A percentile compares a stretch with the other conserved stretches of the same genome.
phyloP scores from a whole-genome alignment of 2,113 vertebrate species.

The Rhizomys pruinosus region DNA sequence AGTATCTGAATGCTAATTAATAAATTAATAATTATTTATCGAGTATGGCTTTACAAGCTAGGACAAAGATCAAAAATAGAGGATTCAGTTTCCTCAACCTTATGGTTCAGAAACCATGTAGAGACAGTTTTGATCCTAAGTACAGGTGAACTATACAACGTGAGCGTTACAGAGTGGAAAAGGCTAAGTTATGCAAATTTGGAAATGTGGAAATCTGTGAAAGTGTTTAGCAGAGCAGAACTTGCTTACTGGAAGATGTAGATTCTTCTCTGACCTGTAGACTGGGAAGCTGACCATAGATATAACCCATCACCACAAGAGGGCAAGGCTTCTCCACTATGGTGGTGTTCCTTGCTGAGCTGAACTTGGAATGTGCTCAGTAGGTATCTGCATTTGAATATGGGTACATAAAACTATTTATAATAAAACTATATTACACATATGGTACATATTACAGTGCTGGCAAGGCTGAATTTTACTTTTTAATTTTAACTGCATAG shows the following conservation, averaged over 20 bases:
- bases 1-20: not conserved
- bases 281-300: rapidly evolving
- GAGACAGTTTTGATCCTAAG: no score
- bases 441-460: no score
- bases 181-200: not conserved
- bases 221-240: not conserved
- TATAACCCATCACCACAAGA: not conserved
- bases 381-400: no score
- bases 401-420: no score
- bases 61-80: not conserved
- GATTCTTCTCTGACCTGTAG: not conserved
- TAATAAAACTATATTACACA: no score
- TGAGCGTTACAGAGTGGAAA: not conserved
- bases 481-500: not conserved
- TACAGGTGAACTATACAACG: not conserved
- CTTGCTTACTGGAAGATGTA: no score
- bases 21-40: not conserved
- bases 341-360: not conserved
- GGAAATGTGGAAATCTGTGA: not conserved
- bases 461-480: not conserved
- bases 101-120: not conserved
- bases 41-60: not conserved
- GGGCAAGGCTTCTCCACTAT: not conserved
- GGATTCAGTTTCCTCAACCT: not conserved
- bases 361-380: not conserved